Conservation (phyloP, 2,888 invertebrate genomes). For the Spialia ferax region DNA sequence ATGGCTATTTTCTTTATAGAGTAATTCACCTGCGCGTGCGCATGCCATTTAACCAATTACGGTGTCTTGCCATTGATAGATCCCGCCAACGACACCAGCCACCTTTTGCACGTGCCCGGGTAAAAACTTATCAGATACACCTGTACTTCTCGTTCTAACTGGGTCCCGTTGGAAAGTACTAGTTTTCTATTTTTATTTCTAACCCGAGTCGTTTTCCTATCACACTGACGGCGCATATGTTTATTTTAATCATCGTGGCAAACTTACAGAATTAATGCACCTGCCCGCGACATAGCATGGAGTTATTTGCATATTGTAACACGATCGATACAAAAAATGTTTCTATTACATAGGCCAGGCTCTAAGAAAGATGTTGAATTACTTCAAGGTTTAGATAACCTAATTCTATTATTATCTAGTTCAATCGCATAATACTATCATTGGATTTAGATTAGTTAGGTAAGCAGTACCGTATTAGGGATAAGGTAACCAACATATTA, state of each 20-base stretch:
- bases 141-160: slow-evolving; percentile 43
- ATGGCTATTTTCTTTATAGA: slow-evolving; percentile 57
- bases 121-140: slow-evolving; percentile 47
- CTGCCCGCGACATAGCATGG: slow-evolving; percentile 12
- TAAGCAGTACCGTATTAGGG: neutral
- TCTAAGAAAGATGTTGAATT: neutral
- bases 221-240: slow-evolving; percentile 14
- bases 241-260: slow-evolving; percentile 18
- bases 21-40: slow-evolving; percentile 69
- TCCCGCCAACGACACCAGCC: slow-evolving; percentile 55
- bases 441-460: neutral
- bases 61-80: slow-evolving; percentile 69
- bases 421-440: neutral
- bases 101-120: slow-evolving; percentile 68
- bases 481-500: no score
- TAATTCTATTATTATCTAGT: neutral
- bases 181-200: slow-evolving; percentile 40
- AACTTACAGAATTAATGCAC: slow-evolving; percentile 18
- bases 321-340: neutral
- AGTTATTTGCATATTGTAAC: neutral
- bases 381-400: neutral
- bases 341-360: neutral
- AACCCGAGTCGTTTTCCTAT: slow-evolving; percentile 27
- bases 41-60: slow-evolving; percentile 68
- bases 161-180: slow-evolving; percentile 39